Evolutionary conservation across 2,888 invertebrate species (phyloP).

Genomic region (Desoria tigrina): DNA sequence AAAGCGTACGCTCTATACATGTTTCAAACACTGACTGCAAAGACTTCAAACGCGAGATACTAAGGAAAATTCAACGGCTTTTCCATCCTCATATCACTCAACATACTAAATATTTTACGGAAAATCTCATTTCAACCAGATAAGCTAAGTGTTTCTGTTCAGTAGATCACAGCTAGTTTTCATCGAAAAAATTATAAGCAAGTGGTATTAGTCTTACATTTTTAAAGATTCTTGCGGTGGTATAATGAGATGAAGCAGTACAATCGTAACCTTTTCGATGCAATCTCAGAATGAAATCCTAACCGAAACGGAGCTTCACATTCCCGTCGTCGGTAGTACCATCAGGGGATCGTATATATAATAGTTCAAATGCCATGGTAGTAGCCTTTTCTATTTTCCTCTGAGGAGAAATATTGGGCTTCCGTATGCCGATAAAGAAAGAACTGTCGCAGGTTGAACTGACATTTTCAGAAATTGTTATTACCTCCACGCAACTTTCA

Average conservation of each 20-base stretch:
- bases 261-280: no score
- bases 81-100: slow-evolving; percentile 16
- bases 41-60: slow-evolving; percentile 2
- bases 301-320: no score
- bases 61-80: slow-evolving; percentile 17
- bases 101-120: slow-evolving; percentile 21
- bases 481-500: slow-evolving; percentile 7
- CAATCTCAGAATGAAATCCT: no score
- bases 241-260: no score
- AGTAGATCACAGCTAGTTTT: no score
- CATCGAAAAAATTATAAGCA: no score
- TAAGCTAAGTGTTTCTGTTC: no score
- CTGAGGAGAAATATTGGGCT: slow-evolving; percentile 3
- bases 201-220: no score
- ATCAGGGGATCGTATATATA: background rate
- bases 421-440: slow-evolving; percentile 10
- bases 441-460: slow-evolving; percentile 6
- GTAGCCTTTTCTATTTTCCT: slow-evolving; percentile 1
- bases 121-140: slow-evolving; percentile 17
- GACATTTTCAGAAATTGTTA: slow-evolving; percentile 16
- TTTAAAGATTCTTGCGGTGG: no score
- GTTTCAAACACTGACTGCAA: background rate
- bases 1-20: slow-evolving; percentile 2
- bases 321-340: background rate
- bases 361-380: background rate